Base-by-base conservation (phyloP, 2,797 vertebrate genomes). In the Sebastes trivittatus region DNA sequence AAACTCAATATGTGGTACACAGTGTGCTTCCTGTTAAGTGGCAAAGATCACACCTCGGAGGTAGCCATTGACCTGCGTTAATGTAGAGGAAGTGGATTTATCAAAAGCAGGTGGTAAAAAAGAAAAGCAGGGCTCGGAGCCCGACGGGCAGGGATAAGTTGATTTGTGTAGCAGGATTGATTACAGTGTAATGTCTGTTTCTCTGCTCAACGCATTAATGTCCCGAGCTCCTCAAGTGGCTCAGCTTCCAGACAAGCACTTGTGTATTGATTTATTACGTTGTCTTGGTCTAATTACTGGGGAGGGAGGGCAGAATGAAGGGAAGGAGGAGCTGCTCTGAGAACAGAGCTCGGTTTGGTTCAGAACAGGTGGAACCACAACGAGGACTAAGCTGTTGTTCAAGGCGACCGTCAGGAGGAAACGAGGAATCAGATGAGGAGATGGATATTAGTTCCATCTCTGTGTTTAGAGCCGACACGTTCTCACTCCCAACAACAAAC, bases 111-210 rank as follows among this genome's bases (percentile, higher is more conserved):
- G 69, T 54, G 63, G 66, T 46, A 9, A 56, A 54, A 77, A 67
- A 58, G 55, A 42, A 2, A 42, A 42, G 38, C 2, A 61, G 29
- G 62, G 16, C 38, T 61, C 25, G 38, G 18, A 34, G 74, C 77
- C 63, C 66, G 27, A 38, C 23, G 62, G 77, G 65, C 78, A 59
- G 71, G 58, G 78, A 74, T 94, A 94, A 95, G 87, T 87, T 92
- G 92, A 93, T 95, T 95, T 94, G 92, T 89, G 90, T 20, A 84
- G 87, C 85, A 85, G 94, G 94, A 95, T 95, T 94, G 94, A 95
- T 96, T 93, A 92, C 93, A 84, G 90, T 78, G 86, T 93, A 94
- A 95, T 91, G 94, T 95, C 88, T 93, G 84, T 88, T 91, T 92
- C 90, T 91, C 89, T 90, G 88, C 90, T 90, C 77, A 84, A 92